phyloP scores from a whole-genome alignment of 1,140 invertebrate genomes.

The Paraescarpia echinospica region DNA sequence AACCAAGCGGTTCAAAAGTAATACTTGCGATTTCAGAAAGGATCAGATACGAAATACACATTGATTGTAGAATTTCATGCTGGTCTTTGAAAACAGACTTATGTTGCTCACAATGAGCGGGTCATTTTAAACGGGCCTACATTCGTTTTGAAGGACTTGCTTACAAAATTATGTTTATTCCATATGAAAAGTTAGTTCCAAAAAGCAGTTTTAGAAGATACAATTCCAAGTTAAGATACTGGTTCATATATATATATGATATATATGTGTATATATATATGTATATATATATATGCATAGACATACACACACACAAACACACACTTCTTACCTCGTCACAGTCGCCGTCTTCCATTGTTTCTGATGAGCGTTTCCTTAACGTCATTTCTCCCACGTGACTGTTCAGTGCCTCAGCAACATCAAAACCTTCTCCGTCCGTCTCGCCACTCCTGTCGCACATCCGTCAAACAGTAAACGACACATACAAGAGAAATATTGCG shows the following conservation, averaged over 20 bases:
- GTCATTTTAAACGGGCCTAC: background rate
- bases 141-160: background rate
- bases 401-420: background rate
- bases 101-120: background rate
- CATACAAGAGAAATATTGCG: no score
- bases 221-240: no score
- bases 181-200: no score
- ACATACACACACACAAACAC: no score
- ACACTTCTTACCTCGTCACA: background rate
- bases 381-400: background rate
- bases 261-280: no score
- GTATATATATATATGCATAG: no score
- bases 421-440: background rate
- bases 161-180: background rate
- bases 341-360: background rate
- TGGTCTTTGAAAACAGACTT: background rate
- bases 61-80: background rate
- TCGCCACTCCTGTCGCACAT: background rate
- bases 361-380: background rate
- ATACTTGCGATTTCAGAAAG: background rate
- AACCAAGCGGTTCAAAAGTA: constrained; percentile 21
- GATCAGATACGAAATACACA: background rate
- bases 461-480: background rate
- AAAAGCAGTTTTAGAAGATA: no score
- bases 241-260: no score